Evolutionary conservation across 1,140 invertebrate genomes (phyloP).

Genomic region (Dufourea novaeangliae): DNA sequence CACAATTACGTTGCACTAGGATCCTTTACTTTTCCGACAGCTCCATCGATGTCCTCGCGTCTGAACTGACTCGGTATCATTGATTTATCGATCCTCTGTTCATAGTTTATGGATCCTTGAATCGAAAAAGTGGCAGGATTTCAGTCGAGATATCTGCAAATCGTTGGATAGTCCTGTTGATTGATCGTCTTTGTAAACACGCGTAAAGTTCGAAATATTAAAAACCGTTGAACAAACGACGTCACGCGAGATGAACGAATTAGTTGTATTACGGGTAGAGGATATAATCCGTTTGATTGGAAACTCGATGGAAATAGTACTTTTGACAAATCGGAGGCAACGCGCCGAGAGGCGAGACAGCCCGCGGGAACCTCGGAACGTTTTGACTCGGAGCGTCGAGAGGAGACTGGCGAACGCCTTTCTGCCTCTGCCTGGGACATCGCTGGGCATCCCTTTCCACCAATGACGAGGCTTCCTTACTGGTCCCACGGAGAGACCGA

Average conservation of each 20-base stretch:
- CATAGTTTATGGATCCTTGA: neutral
- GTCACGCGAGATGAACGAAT: neutral
- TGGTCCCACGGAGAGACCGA: constrained; percentile 59
- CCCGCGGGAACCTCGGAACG: constrained; percentile 49
- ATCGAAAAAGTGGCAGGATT: too few species aligned
- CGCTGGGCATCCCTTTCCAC: constrained; percentile 67
- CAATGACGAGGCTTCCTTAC: constrained; percentile 64
- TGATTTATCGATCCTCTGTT: neutral
- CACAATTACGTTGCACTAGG: neutral
- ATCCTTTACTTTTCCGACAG: neutral
- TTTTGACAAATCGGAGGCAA: constrained; percentile 31
- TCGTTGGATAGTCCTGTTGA: too few species aligned
- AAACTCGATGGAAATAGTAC: constrained; percentile 2
- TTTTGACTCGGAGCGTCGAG: constrained; percentile 67
- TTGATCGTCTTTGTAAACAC: neutral
- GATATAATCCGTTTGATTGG: too few species aligned
- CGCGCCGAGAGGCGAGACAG: neutral
- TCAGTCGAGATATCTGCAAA: neutral
- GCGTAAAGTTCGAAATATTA: too few species aligned
- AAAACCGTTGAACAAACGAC: neutral
- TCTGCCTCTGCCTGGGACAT: constrained; percentile 62
- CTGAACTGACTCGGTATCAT: too few species aligned
- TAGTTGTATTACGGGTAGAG: too few species aligned
- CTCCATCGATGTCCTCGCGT: neutral
- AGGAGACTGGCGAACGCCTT: constrained; percentile 68